Conservation (phyloP, 2,888 invertebrate species). For the Megamerina dolium region DNA sequence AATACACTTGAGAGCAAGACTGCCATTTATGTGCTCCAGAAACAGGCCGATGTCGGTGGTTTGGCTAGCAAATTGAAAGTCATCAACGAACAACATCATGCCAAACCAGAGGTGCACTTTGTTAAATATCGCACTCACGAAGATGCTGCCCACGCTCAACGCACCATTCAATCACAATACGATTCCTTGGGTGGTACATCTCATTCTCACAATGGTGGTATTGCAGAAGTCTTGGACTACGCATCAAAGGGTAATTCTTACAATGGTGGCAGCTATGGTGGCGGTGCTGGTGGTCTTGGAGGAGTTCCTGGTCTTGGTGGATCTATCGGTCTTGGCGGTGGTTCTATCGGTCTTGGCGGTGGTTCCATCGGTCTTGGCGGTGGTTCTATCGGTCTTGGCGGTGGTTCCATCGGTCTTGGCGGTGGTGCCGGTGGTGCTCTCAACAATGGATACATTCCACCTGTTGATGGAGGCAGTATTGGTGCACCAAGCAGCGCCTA, state of each 20-base stretch:
- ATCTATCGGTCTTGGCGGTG: not conserved
- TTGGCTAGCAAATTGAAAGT: constrained; percentile 28
- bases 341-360: too few relatives aligned
- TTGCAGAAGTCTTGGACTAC: constrained; percentile 31
- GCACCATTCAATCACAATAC: constrained; percentile 33
- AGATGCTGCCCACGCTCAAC: constrained; percentile 37
- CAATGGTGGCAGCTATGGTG: not conserved
- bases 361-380: too few relatives aligned
- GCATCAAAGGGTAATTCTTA: constrained; percentile 21
- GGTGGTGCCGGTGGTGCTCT: not conserved
- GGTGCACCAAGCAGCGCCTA: constrained; percentile 30
- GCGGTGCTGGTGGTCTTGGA: not conserved
- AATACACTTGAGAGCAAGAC: constrained; percentile 34
- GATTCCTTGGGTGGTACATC: constrained; percentile 31
- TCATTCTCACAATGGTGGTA: constrained; percentile 29
- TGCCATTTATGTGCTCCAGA: constrained; percentile 39
- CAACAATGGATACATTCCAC: constrained; percentile 5
- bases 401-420: not conserved
- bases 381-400: not conserved
- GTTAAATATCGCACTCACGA: constrained; percentile 39
- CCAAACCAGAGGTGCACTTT: constrained; percentile 40
- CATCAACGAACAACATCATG: constrained; percentile 25
- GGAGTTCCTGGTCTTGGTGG: too few relatives aligned
- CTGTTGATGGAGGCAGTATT: constrained; percentile 16
- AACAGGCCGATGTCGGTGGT: constrained; percentile 32